Evolutionary conservation across 2,888 invertebrate species (phyloP), one percentile per base, ranked within the genome.

Genomic region (Ryuthela nishihirai): DNA sequence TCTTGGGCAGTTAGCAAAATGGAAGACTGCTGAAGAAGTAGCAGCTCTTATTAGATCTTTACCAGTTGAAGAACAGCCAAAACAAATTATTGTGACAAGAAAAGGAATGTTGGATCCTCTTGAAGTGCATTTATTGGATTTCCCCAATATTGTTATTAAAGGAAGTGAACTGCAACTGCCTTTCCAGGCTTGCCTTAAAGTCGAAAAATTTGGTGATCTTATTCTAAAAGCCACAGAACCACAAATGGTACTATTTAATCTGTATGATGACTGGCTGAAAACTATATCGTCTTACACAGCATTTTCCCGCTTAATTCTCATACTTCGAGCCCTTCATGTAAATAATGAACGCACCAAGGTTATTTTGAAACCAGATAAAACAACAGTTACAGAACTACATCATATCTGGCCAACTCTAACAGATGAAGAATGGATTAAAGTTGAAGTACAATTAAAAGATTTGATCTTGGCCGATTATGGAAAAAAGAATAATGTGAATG

Each of bases 21-120:
- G 99, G 99, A 99, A 99, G 78, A 99, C 99, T 0, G 99, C 99
- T 45, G 99, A 99, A 79, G 99, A 99, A 86, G 99, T 99, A 15
- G 99, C 99, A 1, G 99, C 99, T 26, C 78, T 99, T 70, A 99
- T 99, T 82, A 85, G 99, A 38, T 99, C 99, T 0, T 78, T 99
- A 65, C 99, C 99, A 0, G 98, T 99, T 4, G 99, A 99, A 77
- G 99, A 99, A 77, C 99, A 99, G 74, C 99, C 99, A 0, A 97
- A 99, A 74, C 99, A 99, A 78, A 99, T 99, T 75, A 99, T 99
- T 73, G 99, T 99, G 52, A 99, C 99, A 1, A 82, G 99, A 69
- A 99, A 99, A 75, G 99, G 99, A 61, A 99, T 99, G 99, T 87
- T 99, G 82, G 99, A 99, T 82, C 99, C 99, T 2, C 84, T 99